A percentile compares a stretch with the other conserved stretches of the same genome.
Conservation (phyloP, 1,140 invertebrate species). For the Aricia agestis region DNA sequence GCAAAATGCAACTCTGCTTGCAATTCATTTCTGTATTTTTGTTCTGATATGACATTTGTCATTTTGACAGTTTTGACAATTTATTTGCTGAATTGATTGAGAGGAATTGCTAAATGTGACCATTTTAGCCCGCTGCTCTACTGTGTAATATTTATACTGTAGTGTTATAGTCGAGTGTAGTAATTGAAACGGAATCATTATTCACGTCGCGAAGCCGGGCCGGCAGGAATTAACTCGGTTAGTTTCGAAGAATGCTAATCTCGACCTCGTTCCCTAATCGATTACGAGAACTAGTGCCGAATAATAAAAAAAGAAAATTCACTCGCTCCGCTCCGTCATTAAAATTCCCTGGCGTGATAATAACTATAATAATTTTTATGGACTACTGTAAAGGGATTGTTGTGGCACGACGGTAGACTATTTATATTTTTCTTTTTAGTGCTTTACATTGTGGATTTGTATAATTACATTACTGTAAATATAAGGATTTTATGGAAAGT, state of each 20-base stretch:
- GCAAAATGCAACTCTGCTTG: too few species aligned
- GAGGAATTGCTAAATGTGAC: too few species aligned
- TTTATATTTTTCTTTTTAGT: not conserved
- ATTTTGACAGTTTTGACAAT: too few species aligned
- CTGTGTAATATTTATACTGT: not conserved
- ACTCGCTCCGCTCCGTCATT: not conserved
- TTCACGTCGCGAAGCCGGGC: conserved; percentile 37
- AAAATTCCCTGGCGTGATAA: not conserved
- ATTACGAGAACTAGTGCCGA: conserved; percentile 35
- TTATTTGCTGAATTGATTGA: too few species aligned
- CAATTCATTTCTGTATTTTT: too few species aligned
- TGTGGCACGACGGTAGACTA: not conserved
- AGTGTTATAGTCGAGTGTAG: conserved; percentile 6
- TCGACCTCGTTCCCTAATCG: conserved; percentile 47
- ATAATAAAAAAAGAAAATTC: conserved; percentile 34
- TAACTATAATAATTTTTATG: conserved; percentile 12
- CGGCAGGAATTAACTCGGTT: conserved; percentile 38
- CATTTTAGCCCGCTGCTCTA: too few species aligned
- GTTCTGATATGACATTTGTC: too few species aligned
- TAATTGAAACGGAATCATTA: conserved; percentile 45
- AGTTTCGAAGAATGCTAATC: conserved; percentile 48
- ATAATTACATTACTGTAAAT: not conserved
- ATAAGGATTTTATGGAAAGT: not conserved
- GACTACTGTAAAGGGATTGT: not conserved
- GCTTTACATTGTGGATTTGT: too few species aligned